Conservation (phyloP, 2,797 vertebrate species). For the Lacerta bilineata region DNA sequence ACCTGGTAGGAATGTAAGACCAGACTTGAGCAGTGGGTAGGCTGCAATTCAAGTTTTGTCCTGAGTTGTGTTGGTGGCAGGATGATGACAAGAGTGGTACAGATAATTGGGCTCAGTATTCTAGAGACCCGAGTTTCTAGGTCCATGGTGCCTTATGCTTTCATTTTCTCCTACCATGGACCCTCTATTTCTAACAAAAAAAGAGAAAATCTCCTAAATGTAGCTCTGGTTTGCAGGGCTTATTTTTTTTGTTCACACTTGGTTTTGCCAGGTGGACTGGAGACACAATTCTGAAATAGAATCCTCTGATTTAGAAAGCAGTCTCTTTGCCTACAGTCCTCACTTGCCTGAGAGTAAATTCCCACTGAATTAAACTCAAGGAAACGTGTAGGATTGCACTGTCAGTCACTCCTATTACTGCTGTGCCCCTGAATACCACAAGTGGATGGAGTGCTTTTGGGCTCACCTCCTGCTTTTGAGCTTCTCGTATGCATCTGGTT, state of each 20-base stretch:
- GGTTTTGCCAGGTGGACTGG: background rate
- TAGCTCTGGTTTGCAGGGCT: background rate
- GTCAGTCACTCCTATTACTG: background rate
- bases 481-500: background rate
- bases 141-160: background rate
- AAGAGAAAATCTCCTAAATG: background rate
- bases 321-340: background rate
- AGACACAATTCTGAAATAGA: background rate
- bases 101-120: background rate
- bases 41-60: background rate
- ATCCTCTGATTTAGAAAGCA: fast-evolving
- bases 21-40: background rate
- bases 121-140: background rate
- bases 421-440: background rate
- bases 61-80: background rate
- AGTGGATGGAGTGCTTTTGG: too few species aligned
- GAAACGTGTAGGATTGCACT: background rate
- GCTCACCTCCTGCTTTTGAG: fast-evolving
- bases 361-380: background rate
- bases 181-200: background rate
- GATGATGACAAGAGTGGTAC: background rate
- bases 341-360: background rate
- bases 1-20: too few species aligned
- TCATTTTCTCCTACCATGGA: too few species aligned
- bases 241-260: background rate